These are phyloP conservation scores for Tangara arthus DNA, from an alignment of 2,797 vertebrate species.

Conservation along the genomic window DNA sequence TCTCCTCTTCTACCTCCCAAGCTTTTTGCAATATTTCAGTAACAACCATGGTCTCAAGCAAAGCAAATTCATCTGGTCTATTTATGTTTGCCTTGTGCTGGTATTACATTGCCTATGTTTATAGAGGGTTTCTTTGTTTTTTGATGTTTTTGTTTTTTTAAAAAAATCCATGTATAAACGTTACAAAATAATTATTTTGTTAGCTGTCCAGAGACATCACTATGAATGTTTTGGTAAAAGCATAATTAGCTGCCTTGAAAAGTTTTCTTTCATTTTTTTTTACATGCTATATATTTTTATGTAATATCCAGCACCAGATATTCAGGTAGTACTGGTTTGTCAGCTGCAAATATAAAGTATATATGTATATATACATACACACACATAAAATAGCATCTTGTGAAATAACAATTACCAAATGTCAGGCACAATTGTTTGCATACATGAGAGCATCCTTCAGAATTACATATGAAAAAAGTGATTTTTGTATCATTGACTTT, in stretches of 20 bases:
- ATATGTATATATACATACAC: slow-evolving; percentile 49
- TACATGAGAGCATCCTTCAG: slow-evolving; percentile 58
- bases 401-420: slow-evolving; percentile 73
- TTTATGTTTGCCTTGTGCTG: slow-evolving; percentile 72
- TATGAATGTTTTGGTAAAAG: slow-evolving; percentile 77
- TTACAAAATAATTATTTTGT: slow-evolving; percentile 72
- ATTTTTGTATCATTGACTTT: slow-evolving; percentile 30
- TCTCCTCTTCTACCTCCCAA: background rate
- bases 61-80: slow-evolving; percentile 46
- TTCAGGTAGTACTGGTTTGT: slow-evolving; percentile 74
- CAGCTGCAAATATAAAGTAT: slow-evolving; percentile 76
- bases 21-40: background rate
- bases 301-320: slow-evolving; percentile 72
- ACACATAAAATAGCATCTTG: slow-evolving; percentile 68
- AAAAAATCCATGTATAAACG: slow-evolving; percentile 72
- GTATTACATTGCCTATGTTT: slow-evolving; percentile 54
- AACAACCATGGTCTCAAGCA: slow-evolving; percentile 38
- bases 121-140: slow-evolving; percentile 26
- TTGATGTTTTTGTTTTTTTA: background rate
- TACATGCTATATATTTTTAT: slow-evolving; percentile 64
- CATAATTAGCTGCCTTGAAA: slow-evolving; percentile 80
- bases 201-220: slow-evolving; percentile 68
- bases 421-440: slow-evolving; percentile 67
- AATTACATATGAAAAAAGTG: slow-evolving; percentile 42
- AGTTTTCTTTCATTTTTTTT: slow-evolving; percentile 58